Percentiles rank a stretch among this genome's conserved stretches.
Evolutionary conservation across 2,888 invertebrate genomes (phyloP).

Genomic region (Prosapia bicincta): DNA sequence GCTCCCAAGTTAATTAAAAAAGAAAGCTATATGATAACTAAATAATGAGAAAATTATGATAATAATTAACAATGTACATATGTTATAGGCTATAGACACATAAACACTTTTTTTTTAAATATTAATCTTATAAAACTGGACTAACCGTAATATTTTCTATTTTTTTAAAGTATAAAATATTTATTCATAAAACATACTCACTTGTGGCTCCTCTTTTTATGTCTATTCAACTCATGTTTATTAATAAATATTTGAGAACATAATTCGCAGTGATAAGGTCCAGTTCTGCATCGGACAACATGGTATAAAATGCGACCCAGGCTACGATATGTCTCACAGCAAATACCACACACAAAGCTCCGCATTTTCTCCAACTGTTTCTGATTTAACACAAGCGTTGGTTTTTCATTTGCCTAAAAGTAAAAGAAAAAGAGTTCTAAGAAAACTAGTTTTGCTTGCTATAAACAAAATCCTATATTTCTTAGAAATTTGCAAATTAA

Average conservation of each 20-base stretch:
- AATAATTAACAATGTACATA: too few relatives aligned
- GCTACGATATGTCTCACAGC: slow-evolving; percentile 24
- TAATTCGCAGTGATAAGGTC: slow-evolving; percentile 24
- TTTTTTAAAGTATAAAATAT: too few relatives aligned
- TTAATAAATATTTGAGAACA: slow-evolving; percentile 9
- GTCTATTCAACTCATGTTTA: slow-evolving; percentile 13
- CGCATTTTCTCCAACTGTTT: slow-evolving; percentile 6
- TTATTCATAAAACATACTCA: slow-evolving; percentile 10
- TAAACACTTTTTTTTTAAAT: too few relatives aligned
- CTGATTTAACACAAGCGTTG: slow-evolving; percentile 5
- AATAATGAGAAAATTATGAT: too few relatives aligned
- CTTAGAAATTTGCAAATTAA: too few relatives aligned
- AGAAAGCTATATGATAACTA: too few relatives aligned
- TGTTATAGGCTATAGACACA: too few relatives aligned
- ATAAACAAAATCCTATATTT: not conserved
- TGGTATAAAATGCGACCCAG: slow-evolving; percentile 22
- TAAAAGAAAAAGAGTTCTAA: not conserved
- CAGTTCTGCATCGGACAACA: slow-evolving; percentile 9
- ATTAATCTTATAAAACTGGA: too few relatives aligned
- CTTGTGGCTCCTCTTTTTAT: slow-evolving; percentile 25
- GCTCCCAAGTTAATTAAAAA: too few relatives aligned
- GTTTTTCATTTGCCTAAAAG: slow-evolving; percentile 2
- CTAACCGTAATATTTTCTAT: too few relatives aligned
- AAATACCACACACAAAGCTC: slow-evolving; percentile 18
- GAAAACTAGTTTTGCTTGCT: too few relatives aligned